Conservation (phyloP, 2,113 vertebrate genomes). For the Neoarius graeffei region DNA sequence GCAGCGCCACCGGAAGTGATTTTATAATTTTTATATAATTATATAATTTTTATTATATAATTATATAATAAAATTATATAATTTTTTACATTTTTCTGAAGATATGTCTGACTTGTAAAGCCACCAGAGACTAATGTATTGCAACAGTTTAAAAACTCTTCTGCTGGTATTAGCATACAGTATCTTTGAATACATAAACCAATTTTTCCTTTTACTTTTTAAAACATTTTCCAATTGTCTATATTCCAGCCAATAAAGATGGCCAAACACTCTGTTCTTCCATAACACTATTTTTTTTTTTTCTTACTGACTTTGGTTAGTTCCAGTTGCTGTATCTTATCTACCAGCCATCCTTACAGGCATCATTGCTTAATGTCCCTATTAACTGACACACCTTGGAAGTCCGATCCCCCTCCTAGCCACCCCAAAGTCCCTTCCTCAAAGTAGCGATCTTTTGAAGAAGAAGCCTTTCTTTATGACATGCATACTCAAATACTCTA, state of each 20-base stretch:
- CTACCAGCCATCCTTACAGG: not conserved
- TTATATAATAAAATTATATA: too few relatives aligned
- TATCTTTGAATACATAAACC: not conserved
- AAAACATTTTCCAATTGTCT: not conserved
- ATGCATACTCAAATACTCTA: too few relatives aligned
- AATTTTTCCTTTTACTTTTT: not conserved
- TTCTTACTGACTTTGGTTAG: not conserved
- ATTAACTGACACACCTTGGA: not conserved
- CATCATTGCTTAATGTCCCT: not conserved
- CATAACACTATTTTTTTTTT: not conserved
- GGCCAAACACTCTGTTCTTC: not conserved
- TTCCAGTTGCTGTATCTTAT: not conserved
- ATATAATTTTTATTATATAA: too few relatives aligned
- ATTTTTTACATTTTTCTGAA: not conserved
- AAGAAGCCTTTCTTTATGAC: too few relatives aligned
- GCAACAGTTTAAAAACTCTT: too few relatives aligned
- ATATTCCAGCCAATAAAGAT: not conserved
- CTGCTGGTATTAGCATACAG: not conserved
- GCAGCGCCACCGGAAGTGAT: too few relatives aligned
- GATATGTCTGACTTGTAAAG: not conserved
- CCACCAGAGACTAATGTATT: not conserved
- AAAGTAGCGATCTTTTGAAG: too few relatives aligned
- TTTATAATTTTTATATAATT: too few relatives aligned
- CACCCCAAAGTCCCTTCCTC: too few relatives aligned
- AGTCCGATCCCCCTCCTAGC: not conserved